phyloP scores from a whole-genome alignment of 2,113 vertebrate genomes.

The Salminus brasiliensis region DNA sequence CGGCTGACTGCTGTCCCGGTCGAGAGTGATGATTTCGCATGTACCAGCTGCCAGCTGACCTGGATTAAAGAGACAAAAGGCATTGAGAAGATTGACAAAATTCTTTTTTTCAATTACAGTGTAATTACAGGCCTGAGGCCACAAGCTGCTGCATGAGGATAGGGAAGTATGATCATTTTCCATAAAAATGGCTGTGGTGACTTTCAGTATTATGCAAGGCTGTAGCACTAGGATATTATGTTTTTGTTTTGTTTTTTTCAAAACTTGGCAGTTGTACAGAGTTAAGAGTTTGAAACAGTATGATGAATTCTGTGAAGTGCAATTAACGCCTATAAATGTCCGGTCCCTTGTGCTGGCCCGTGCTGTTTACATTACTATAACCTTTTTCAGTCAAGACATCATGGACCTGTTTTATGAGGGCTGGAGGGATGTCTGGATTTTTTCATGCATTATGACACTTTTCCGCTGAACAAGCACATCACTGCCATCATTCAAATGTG shows the following conservation, averaged over 20 bases:
- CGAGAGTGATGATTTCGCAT: conserved; percentile 96
- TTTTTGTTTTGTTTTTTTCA: too few relatives aligned
- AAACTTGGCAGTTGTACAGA: too few relatives aligned
- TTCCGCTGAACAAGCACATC: conserved; percentile 22
- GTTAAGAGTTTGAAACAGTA: too few relatives aligned
- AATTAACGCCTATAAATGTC: too few relatives aligned
- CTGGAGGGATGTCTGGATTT: background rate
- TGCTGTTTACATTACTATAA: too few relatives aligned
- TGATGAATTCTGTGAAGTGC: too few relatives aligned
- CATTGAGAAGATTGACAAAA: background rate
- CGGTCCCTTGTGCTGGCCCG: too few relatives aligned
- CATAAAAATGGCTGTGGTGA: background rate
- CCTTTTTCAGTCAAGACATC: too few relatives aligned
- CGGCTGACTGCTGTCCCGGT: conserved; percentile 96
- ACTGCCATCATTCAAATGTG: conserved; percentile 29
- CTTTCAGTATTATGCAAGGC: background rate
- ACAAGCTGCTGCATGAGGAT: background rate
- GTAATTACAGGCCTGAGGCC: background rate
- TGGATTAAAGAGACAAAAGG: conserved; percentile 64
- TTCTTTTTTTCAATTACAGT: background rate
- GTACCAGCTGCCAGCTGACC: conserved; percentile 98
- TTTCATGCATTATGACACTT: background rate
- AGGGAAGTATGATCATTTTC: background rate
- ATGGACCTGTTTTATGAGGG: background rate
- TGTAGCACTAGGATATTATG: too few relatives aligned